Evolutionary conservation across 2,888 invertebrate genomes (phyloP).

Genomic region (Rhagium mordax): DNA sequence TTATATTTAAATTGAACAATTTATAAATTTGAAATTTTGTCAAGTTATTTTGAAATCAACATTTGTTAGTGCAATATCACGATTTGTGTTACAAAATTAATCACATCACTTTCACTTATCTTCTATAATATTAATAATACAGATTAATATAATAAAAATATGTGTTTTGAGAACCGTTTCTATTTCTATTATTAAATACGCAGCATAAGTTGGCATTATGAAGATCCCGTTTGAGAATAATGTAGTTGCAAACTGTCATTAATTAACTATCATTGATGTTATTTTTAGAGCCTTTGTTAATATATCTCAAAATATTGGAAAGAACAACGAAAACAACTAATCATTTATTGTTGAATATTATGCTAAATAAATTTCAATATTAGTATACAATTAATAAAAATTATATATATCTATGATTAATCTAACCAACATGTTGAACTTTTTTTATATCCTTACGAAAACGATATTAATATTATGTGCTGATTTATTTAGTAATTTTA

Average conservation of each 20-base stretch:
- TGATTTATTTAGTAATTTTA: not conserved
- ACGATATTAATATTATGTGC: not conserved
- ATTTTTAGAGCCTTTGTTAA: not conserved
- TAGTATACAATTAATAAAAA: not conserved
- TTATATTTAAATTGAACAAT: slow-evolving; percentile 1
- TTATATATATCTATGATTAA: not conserved
- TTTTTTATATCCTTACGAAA: not conserved
- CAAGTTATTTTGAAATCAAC: not conserved
- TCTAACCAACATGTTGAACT: not conserved
- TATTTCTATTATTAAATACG: no score
- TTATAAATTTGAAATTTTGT: slow-evolving; percentile 13
- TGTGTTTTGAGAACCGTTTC: no score
- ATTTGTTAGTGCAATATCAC: not conserved
- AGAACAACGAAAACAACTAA: not conserved
- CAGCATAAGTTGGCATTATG: not conserved
- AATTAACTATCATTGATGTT: not conserved
- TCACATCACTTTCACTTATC: not conserved
- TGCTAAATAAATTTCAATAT: not conserved
- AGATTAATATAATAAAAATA: no score
- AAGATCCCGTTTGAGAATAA: slow-evolving; percentile 1
- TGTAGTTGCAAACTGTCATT: not conserved
- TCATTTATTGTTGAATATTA: not conserved
- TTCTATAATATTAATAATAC: no score
- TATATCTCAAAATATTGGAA: not conserved
- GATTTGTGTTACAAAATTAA: not conserved